Evolutionary conservation across 2,113 vertebrate genomes (phyloP), one percentile per base, ranked within the genome.

Genomic region (Erythrocebus patas): DNA sequence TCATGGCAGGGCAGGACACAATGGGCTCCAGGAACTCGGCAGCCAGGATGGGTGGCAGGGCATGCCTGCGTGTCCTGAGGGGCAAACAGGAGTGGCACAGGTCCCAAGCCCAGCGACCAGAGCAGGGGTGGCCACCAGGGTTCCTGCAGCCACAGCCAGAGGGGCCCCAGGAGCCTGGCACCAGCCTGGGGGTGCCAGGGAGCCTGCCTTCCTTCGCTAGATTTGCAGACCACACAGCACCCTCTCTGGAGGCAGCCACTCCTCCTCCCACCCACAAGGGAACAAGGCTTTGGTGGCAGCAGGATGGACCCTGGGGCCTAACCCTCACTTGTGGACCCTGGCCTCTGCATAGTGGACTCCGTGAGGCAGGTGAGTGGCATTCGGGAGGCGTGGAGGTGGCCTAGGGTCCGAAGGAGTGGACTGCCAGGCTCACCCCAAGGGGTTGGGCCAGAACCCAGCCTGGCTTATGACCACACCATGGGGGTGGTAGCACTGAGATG

Each of bases 111-210:
- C 57, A 32, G 27, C 3, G 3, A 11, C 14, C 32, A 2, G 75
- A 17, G 23, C 8, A 0, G 7, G 57, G 38, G 30, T 13, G 27
- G 12, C 25, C 1, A 0, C 30, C 12, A 1, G 14, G 1, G 14
- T 30, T n/a, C 78, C 73, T 30, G 4, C 1, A 6, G 70, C 48
- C 32, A 4, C 22, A 1, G 0, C 23, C 20, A 20, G 59, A 61
- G 59, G 11, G 59, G 10, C 30, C 48, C 17, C 11, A 32, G 4
- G 50, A 5, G 57, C 22, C 50, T 9, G 2, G 55, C 18, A 5
- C 25, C 38, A 1, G 2, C 52, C 90, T 75, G 13, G 64, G 64
- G 25, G 40, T 6, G 1, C 30, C 35, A 0, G 20, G 1, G 8
- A 16, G 45, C 6, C 0, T 3, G 55, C 9, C 17, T 2, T 9